Percentiles rank a stretch among this genome's conserved stretches.
These are phyloP conservation scores for Charaxes varanes DNA, from an alignment of 1,140 invertebrate species.

Conservation along the genomic window DNA sequence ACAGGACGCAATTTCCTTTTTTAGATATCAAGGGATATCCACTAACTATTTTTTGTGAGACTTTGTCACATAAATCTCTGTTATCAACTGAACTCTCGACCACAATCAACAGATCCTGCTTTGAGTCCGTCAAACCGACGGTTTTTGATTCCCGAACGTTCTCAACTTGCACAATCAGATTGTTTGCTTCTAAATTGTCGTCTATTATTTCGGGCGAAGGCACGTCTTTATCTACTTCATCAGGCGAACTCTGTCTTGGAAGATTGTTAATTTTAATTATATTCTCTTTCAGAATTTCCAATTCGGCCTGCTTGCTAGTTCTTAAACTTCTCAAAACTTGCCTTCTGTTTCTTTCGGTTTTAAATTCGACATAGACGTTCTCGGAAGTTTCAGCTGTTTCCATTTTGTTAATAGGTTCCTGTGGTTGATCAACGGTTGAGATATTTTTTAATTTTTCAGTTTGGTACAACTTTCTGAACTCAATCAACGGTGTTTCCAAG, in stretches of 20 bases:
- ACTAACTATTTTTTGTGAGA: too few relatives aligned
- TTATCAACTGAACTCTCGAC: conserved; percentile 33
- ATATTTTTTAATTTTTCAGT: conserved; percentile 1
- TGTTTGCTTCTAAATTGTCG: conserved; percentile 6
- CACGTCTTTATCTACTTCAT: conserved; percentile 7
- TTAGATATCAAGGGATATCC: too few relatives aligned
- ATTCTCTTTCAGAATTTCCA: conserved; percentile 37
- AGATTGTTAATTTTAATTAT: conserved; percentile 35
- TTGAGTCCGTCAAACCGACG: conserved; percentile 21
- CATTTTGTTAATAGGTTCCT: neutral
- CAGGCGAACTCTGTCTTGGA: neutral
- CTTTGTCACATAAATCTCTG: conserved; percentile 12
- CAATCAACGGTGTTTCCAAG: conserved; percentile 44
- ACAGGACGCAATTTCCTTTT: too few relatives aligned
- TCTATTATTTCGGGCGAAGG: neutral
- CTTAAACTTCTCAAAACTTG: neutral
- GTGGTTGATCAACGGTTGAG: neutral
- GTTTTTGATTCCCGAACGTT: conserved; percentile 13
- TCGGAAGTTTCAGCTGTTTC: conserved; percentile 1
- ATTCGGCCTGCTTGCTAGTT: conserved; percentile 23
- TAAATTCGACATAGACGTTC: neutral
- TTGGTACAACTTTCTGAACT: conserved; percentile 58
- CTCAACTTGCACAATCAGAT: conserved; percentile 38
- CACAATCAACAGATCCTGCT: conserved; percentile 26
- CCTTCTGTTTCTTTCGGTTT: conserved; percentile 3